Conservation (phyloP, 2,888 invertebrate species). For the Leucophenga maculata region DNA sequence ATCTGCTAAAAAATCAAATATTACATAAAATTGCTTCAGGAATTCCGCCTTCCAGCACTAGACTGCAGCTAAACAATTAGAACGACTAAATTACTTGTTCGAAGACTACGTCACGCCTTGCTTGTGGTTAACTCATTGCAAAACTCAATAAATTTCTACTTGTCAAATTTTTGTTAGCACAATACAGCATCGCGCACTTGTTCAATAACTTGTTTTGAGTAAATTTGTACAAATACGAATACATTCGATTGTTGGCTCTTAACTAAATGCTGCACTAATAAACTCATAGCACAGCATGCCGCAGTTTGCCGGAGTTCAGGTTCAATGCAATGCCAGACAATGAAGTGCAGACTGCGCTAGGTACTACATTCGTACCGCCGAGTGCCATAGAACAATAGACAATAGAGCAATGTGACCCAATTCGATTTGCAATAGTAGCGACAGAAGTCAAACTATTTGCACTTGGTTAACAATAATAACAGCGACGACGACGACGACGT, state of each 20-base stretch:
- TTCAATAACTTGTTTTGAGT: not conserved
- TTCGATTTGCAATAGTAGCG: conserved; percentile 12
- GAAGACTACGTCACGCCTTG: too few species aligned
- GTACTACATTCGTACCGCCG: too few species aligned
- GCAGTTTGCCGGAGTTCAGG: too few species aligned
- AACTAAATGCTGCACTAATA: conserved; percentile 13
- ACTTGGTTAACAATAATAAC: conserved; percentile 5
- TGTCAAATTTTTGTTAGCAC: not conserved
- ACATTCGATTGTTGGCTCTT: not conserved
- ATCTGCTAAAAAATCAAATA: too few species aligned
- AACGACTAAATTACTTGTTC: too few species aligned
- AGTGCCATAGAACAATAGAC: not conserved
- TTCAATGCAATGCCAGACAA: too few species aligned
- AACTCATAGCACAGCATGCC: conserved; percentile 17
- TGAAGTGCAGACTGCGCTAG: too few species aligned
- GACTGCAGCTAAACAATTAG: too few species aligned
- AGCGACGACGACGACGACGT: not conserved
- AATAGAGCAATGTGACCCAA: conserved; percentile 10
- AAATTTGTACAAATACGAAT: not conserved
- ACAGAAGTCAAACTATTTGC: conserved; percentile 10
- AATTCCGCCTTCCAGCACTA: too few species aligned
- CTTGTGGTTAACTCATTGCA: too few species aligned
- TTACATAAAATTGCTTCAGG: too few species aligned
- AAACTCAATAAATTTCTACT: too few species aligned
- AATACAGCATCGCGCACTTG: conserved; percentile 17